Percentiles rank a stretch among this genome's conserved stretches.
These are phyloP conservation scores for Cotesia vestalis DNA, from an alignment of 1,140 invertebrate species.

Conservation along the genomic window DNA sequence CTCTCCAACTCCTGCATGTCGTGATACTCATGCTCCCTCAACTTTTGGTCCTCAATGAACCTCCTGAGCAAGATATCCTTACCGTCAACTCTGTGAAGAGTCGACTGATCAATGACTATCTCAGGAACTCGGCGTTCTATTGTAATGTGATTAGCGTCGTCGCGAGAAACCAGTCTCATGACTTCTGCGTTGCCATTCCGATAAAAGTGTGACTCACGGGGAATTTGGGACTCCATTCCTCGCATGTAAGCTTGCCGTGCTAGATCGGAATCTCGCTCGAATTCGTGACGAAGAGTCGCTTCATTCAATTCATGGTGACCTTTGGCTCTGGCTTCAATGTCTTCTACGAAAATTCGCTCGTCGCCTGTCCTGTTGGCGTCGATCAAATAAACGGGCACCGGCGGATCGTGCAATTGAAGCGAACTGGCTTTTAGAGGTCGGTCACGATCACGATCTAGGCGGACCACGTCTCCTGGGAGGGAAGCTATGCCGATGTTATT, in stretches of 20 bases:
- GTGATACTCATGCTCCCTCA: slow-evolving; percentile 44
- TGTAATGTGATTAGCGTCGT: slow-evolving; percentile 67
- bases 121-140: slow-evolving; percentile 58
- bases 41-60: slow-evolving; percentile 81
- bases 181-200: slow-evolving; percentile 86
- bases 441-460: slow-evolving; percentile 34
- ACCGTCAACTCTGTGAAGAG: slow-evolving; percentile 72
- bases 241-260: slow-evolving; percentile 58
- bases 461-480: slow-evolving; percentile 56
- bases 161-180: slow-evolving; percentile 78
- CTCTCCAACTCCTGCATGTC: slow-evolving; percentile 54
- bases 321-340: slow-evolving; percentile 58
- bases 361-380: slow-evolving; percentile 42
- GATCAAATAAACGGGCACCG: slow-evolving; percentile 39
- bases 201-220: slow-evolving; percentile 77
- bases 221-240: slow-evolving; percentile 44
- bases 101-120: slow-evolving; percentile 69
- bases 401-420: slow-evolving; percentile 36
- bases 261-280: slow-evolving; percentile 77
- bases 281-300: slow-evolving; percentile 77
- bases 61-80: slow-evolving; percentile 82
- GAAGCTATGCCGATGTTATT: slow-evolving; percentile 55
- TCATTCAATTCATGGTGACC: slow-evolving; percentile 67
- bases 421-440: slow-evolving; percentile 34
- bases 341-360: slow-evolving; percentile 62